These are phyloP conservation scores for Polyommatus icarus DNA, from an alignment of 2,888 invertebrate genomes.

Conservation along the genomic window DNA sequence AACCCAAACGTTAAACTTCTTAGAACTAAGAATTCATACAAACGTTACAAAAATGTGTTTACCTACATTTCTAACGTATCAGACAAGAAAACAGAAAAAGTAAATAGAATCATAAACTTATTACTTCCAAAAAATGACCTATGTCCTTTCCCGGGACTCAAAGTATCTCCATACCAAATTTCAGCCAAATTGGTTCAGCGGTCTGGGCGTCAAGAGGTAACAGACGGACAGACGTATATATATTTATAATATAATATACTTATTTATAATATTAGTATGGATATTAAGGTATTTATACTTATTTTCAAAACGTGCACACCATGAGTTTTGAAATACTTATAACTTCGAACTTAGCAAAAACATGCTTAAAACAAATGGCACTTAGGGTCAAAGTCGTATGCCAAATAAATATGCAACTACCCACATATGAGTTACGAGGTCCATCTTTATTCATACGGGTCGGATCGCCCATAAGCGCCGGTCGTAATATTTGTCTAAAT, in stretches of 20 bases:
- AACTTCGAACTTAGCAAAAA: not conserved
- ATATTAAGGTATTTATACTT: not conserved
- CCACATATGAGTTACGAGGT: conserved; percentile 64
- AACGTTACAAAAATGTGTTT: no score
- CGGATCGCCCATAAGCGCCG: conserved; percentile 49
- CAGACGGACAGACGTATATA: no score
- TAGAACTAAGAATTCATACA: no score
- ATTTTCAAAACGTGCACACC: not conserved
- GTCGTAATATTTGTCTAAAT: conserved; percentile 61
- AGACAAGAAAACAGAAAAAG: no score
- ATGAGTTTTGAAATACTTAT: not conserved
- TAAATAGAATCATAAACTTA: no score
- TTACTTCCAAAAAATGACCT: not conserved
- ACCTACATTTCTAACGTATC: no score
- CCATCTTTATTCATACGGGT: conserved; percentile 64
- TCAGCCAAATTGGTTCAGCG: not conserved
- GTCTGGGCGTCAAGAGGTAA: not conserved
- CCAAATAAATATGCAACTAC: conserved; percentile 60
- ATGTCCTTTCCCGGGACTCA: not conserved
- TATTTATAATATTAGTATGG: no score
- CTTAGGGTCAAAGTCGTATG: not conserved
- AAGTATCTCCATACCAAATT: not conserved
- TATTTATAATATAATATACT: no score
- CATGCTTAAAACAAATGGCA: not conserved
- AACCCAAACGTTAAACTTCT: no score